These are phyloP conservation scores for Melanerpes formicivorus DNA, from an alignment of 2,113 vertebrate genomes.

Conservation along the genomic window DNA sequence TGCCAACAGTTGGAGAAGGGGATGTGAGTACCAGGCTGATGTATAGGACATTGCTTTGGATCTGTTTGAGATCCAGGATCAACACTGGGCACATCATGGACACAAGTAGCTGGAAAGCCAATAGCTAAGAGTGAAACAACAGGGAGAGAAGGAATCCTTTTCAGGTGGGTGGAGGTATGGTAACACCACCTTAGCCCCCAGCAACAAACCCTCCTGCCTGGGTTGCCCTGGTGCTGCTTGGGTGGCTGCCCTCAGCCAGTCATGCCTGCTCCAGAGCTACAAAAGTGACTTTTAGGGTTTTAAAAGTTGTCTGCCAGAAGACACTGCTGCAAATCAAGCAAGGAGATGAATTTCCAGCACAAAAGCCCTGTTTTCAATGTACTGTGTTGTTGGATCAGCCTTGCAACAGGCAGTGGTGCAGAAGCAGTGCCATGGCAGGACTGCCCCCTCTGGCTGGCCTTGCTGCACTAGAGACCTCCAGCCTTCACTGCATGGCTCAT, in stretches of 20 bases:
- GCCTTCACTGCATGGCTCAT: rapidly evolving
- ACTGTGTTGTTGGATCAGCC: neutral
- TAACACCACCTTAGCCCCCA: neutral
- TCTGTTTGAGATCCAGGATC: neutral
- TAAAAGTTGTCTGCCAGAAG: neutral
- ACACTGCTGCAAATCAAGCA: neutral
- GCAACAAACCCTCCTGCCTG: neutral
- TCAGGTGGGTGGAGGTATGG: neutral
- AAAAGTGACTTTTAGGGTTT: neutral
- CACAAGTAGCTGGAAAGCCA: neutral
- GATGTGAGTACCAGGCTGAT: neutral
- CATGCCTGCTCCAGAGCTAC: neutral
- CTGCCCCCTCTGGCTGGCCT: neutral
- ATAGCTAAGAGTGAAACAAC: neutral
- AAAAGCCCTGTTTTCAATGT: neutral
- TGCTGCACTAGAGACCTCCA: neutral
- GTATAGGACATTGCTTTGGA: neutral
- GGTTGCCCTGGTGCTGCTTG: neutral
- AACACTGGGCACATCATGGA: neutral
- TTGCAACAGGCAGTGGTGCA: neutral
- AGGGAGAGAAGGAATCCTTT: neutral
- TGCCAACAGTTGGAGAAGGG: neutral
- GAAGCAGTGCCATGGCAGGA: neutral
- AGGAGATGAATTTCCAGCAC: neutral
- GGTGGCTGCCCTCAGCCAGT: neutral